Conservation (phyloP, 1,140 invertebrate species). For the Oscheius sp. region DNA sequence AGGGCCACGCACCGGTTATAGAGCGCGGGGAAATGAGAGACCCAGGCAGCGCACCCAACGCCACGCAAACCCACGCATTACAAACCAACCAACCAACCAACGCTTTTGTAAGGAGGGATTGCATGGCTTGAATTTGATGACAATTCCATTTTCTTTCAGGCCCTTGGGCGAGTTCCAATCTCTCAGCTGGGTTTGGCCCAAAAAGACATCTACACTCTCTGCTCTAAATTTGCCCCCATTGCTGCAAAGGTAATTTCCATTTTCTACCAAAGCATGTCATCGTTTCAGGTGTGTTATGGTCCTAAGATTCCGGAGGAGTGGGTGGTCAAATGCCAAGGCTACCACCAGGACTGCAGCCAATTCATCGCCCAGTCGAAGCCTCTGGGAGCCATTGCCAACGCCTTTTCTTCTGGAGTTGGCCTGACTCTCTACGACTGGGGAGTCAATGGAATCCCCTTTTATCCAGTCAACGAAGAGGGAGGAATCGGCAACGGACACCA, state of each 20-base stretch:
- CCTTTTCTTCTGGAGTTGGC: conserved; percentile 42
- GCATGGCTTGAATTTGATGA: no score
- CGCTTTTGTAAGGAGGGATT: no score
- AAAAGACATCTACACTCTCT: conserved; percentile 27
- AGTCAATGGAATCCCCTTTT: conserved; percentile 47
- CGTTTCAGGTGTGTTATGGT: conserved; percentile 39
- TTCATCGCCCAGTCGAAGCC: conserved; percentile 35
- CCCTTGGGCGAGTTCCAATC: conserved; percentile 7
- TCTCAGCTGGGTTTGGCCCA: conserved; percentile 24
- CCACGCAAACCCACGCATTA: no score
- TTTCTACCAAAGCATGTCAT: neutral
- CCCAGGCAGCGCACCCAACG: no score
- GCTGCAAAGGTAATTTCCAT: conserved; percentile 20
- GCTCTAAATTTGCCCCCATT: conserved; percentile 35
- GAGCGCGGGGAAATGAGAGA: no score
- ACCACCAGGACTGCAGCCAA: conserved; percentile 37
- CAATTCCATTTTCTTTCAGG: conserved; percentile 12
- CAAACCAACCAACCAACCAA: no score
- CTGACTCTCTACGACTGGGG: conserved; percentile 41
- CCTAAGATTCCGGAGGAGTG: conserved; percentile 38
- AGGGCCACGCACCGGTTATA: no score
- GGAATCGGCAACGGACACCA: conserved; percentile 42
- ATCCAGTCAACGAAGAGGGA: conserved; percentile 47
- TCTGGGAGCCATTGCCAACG: conserved; percentile 45
- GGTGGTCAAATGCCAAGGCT: conserved; percentile 43